Evolutionary conservation across 2,797 vertebrate genomes (phyloP).

Genomic region (Urophycis tenuis): DNA sequence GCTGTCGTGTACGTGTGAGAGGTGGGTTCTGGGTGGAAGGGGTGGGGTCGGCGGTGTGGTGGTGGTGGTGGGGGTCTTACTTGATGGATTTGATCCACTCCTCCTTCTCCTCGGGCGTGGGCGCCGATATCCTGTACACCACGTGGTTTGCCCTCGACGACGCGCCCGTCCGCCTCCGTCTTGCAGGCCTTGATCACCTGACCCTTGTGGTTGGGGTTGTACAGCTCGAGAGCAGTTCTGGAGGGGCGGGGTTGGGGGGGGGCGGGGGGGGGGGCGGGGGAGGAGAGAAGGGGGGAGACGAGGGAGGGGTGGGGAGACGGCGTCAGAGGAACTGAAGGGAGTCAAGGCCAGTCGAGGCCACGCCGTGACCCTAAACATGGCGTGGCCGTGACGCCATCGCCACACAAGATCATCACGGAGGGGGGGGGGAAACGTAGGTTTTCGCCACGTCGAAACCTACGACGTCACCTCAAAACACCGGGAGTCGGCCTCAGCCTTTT

Average conservation of each 20-base stretch:
- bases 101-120: conserved; percentile 87
- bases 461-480: too few species aligned
- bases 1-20: background rate
- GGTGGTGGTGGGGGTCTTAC: conserved; percentile 59
- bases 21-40: background rate
- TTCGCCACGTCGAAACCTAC: too few species aligned
- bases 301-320: background rate
- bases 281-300: background rate
- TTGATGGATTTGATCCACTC: conserved; percentile 98
- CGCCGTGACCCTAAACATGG: too few species aligned
- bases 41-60: background rate
- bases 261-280: background rate
- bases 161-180: conserved; percentile 90
- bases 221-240: conserved; percentile 98
- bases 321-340: too few species aligned
- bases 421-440: too few species aligned
- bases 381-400: too few species aligned
- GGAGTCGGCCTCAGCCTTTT: too few species aligned
- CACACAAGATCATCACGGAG: too few species aligned
- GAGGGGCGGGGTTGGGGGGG: background rate
- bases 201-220: conserved; percentile 94
- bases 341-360: too few species aligned
- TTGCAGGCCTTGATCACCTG: conserved; percentile 98
- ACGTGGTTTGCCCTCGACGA: conserved; percentile 99
- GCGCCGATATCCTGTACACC: conserved; percentile 93